A percentile compares a stretch with the other conserved stretches of the same genome.
Evolutionary conservation across 2,797 vertebrate species (phyloP).

Genomic region (Darevskia nairensis): DNA sequence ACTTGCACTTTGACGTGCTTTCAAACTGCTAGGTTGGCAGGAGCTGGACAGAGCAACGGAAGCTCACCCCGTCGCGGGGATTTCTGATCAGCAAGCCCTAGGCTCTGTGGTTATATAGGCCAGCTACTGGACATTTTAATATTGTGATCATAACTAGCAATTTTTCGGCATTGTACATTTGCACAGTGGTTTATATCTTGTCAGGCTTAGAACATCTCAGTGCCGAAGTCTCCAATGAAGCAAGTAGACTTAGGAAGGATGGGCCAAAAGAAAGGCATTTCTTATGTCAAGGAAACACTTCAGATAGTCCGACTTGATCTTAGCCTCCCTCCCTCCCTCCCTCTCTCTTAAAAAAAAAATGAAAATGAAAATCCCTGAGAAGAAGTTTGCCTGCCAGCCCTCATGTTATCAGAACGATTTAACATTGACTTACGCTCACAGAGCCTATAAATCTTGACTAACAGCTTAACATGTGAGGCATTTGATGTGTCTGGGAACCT

Average conservation of each 20-base stretch:
- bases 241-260: neutral
- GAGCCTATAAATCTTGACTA: slow-evolving; percentile 82
- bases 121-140: neutral
- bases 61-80: no score
- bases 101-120: neutral
- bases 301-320: slow-evolving; percentile 56
- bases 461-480: slow-evolving; percentile 75
- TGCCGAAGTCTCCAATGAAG: neutral
- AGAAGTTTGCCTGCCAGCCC: slow-evolving; percentile 72
- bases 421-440: slow-evolving; percentile 77
- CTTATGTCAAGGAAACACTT: slow-evolving; percentile 56
- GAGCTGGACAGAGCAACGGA: no score
- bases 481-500: slow-evolving; percentile 86
- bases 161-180: neutral
- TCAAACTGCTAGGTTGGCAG: no score
- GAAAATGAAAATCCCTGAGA: slow-evolving; percentile 70
- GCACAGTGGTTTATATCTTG: slow-evolving; percentile 1
- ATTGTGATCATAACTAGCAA: slow-evolving; percentile 31
- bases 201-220: neutral
- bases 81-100: no score
- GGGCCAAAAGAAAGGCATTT: neutral
- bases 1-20: no score
- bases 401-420: slow-evolving; percentile 74
- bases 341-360: slow-evolving; percentile 46
- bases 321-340: neutral